These are phyloP conservation scores for Hemaris fuciformis DNA, from an alignment of 2,888 invertebrate genomes.

Conservation along the genomic window DNA sequence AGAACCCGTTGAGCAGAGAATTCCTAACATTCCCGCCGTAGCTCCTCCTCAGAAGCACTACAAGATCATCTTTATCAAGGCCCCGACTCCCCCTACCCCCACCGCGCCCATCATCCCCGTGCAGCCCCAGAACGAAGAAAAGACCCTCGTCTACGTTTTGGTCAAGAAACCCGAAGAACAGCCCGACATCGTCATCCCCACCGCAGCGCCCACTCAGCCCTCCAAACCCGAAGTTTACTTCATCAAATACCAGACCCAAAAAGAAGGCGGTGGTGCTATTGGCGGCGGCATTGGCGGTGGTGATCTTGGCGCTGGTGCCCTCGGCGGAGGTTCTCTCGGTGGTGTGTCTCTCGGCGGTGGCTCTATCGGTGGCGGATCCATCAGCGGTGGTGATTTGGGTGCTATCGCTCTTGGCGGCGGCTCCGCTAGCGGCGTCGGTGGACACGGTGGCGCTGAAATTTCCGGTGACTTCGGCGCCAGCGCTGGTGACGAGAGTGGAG, in stretches of 20 bases:
- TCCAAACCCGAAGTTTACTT: conserved; percentile 95
- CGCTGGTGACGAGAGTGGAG: conserved; percentile 48
- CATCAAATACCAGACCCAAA: conserved; percentile 90
- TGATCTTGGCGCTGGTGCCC: conserved; percentile 40
- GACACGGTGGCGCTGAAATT: conserved; percentile 58
- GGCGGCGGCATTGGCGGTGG: conserved; percentile 59
- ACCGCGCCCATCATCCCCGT: conserved; percentile 90
- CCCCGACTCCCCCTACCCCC: conserved; percentile 91
- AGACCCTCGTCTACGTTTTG: conserved; percentile 93
- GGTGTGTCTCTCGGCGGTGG: conserved; percentile 53
- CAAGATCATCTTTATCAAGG: conserved; percentile 96
- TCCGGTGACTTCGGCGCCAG: conserved; percentile 59
- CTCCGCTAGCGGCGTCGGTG: conserved; percentile 41
- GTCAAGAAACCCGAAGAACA: conserved; percentile 94
- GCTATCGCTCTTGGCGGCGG: conserved; percentile 51
- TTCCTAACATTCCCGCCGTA: conserved; percentile 83
- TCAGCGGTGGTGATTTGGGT: conserved; percentile 49
- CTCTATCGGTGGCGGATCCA: conserved; percentile 51
- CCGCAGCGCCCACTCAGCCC: conserved; percentile 90
- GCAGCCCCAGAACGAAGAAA: conserved; percentile 91
- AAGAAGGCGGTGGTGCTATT: conserved; percentile 63
- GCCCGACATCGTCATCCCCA: conserved; percentile 89
- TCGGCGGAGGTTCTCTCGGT: conserved; percentile 40
- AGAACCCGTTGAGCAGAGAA: conserved; percentile 88
- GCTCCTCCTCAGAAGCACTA: conserved; percentile 93